Evolutionary conservation across 1,140 invertebrate genomes (phyloP).

Genomic region (Bombus confusus): DNA sequence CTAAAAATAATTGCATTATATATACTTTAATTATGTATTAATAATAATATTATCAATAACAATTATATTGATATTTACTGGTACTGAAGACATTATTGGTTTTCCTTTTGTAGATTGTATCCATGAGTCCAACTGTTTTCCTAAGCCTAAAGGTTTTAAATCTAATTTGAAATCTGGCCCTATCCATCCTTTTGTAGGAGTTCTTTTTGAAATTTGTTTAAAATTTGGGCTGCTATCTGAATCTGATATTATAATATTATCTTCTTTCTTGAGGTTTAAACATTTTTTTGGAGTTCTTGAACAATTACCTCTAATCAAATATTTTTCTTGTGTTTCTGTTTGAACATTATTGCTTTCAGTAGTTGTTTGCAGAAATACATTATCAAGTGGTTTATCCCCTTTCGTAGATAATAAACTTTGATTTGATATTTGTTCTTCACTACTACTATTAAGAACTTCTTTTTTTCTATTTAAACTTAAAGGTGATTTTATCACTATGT

Average conservation of each 20-base stretch:
- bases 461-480: slow-evolving; percentile 44
- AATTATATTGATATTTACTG: slow-evolving; percentile 55
- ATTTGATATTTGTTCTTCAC: not conserved
- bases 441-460: not conserved
- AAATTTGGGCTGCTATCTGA: slow-evolving; percentile 55
- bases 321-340: not conserved
- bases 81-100: slow-evolving; percentile 56
- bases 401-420: not conserved
- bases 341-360: not conserved
- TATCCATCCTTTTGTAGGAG: slow-evolving; percentile 47
- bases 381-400: not conserved
- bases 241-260: slow-evolving; percentile 52
- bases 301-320: not conserved
- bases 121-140: slow-evolving; percentile 68
- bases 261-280: not conserved
- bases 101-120: slow-evolving; percentile 59
- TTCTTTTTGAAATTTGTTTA: slow-evolving; percentile 20
- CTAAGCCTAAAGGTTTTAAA: slow-evolving; percentile 67
- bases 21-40: not conserved
- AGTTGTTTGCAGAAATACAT: not conserved
- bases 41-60: not conserved
- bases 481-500: slow-evolving; percentile 12
- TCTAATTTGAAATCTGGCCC: slow-evolving; percentile 64
- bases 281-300: slow-evolving; percentile 4
- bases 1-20: slow-evolving; percentile 51